Evolutionary conservation across 2,888 invertebrate genomes (phyloP).

Genomic region (Aelia acuminata): DNA sequence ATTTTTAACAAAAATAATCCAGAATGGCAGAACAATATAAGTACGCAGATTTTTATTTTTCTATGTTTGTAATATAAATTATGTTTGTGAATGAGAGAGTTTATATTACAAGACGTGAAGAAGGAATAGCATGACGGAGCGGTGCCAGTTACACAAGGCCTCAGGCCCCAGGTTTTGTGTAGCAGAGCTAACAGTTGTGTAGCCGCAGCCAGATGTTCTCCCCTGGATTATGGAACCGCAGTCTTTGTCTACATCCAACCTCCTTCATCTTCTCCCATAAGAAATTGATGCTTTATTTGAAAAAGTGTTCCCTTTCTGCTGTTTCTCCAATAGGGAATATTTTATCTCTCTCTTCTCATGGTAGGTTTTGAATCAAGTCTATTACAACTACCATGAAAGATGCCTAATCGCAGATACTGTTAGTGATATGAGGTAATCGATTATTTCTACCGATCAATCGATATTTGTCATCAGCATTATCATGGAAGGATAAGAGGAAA

Average conservation of each 20-base stretch:
- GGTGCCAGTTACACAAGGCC: background rate
- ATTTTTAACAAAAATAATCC: too few species aligned
- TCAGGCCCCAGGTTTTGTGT: background rate
- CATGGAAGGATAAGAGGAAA: too few species aligned
- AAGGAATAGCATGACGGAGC: background rate
- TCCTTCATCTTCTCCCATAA: background rate
- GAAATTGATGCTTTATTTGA: background rate
- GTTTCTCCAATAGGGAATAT: background rate
- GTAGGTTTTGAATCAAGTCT: too few species aligned
- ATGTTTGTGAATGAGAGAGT: background rate
- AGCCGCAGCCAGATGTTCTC: background rate
- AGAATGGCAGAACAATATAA: too few species aligned
- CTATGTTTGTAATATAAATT: background rate
- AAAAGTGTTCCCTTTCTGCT: background rate
- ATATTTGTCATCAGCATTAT: too few species aligned
- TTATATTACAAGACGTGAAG: background rate
- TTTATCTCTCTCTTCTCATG: too few species aligned
- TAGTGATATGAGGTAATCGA: too few species aligned
- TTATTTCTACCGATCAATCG: too few species aligned
- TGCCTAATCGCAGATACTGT: too few species aligned
- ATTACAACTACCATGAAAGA: too few species aligned
- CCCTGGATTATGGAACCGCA: conserved; percentile 10
- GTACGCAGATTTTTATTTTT: too few species aligned
- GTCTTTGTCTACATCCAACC: background rate
- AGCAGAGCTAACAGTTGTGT: conserved; percentile 10